These are phyloP conservation scores for Procavia capensis DNA, from an alignment of 2,113 vertebrate genomes.

Conservation along the genomic window DNA sequence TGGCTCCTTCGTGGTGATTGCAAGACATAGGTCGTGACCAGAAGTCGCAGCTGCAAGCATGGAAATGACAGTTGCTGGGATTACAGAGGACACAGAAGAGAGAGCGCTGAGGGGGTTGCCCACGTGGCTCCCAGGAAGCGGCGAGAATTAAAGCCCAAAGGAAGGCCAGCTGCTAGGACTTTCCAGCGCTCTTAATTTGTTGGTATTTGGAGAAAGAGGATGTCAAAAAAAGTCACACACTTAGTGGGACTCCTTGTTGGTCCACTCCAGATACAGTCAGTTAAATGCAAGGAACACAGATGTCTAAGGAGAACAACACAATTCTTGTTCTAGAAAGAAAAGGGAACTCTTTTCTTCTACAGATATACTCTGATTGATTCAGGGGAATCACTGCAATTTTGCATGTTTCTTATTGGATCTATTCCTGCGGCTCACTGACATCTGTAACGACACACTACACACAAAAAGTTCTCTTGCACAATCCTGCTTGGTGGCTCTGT, in stretches of 20 bases:
- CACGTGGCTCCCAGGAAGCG: background rate
- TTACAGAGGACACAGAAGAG: background rate
- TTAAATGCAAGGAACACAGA: background rate
- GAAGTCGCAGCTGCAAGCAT: accelerated
- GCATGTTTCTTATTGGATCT: background rate
- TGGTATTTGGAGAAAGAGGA: background rate
- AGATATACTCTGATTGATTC: background rate
- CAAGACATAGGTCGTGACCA: no score
- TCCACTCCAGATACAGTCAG: background rate
- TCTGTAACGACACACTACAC: background rate
- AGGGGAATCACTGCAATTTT: background rate
- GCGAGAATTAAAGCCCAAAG: background rate
- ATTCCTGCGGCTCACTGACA: background rate
- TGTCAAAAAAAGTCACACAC: background rate
- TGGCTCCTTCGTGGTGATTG: background rate
- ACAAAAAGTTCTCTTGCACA: background rate
- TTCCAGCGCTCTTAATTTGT: background rate
- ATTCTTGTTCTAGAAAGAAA: background rate
- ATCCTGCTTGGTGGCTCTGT: background rate
- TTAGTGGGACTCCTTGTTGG: background rate
- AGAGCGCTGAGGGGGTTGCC: accelerated
- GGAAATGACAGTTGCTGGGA: background rate
- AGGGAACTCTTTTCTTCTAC: background rate
- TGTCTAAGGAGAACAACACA: background rate
- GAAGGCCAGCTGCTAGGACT: background rate